Base-by-base conservation (phyloP, 2,797 vertebrate species). In the Molothrus ater region DNA sequence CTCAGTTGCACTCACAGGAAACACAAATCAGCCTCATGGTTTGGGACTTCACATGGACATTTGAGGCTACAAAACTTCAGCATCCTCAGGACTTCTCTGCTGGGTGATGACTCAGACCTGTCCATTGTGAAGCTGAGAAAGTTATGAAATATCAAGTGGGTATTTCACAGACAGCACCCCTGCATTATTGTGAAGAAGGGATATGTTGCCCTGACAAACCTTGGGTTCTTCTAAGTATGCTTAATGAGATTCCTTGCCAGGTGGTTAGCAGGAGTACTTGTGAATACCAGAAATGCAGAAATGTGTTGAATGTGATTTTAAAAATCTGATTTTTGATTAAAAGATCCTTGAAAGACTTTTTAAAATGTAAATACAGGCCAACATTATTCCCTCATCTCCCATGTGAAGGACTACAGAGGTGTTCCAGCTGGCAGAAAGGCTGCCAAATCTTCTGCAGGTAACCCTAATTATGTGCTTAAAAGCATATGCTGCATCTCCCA, bases 401-500 rank as follows among this genome's bases (percentile, higher is more conserved):
- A 13, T 1, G 4, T n/a, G 51, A 90, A 73, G 89, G 59, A 45
- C 45, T 69, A 65, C 63, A 21, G 66, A 73, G 22, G 20, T 84
- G 40, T 18, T 65, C 65, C 43, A 69, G 12, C 68, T 69, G 53
- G 32, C 65, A 15, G 6, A 65, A 86, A 80, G 56, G 53, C 42
- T 47, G 38, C 18, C 47, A 68, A 70, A 56, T 40, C 42, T 70
- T 42, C 61, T 34, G 54, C 65, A 80, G 17, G 0, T 15, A 31
- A 43, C 8, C 28, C 56, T 36, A 64, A 60, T 48, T 29, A 45
- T 0, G 13, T 2, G 24, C 29, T 80, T 69, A 7, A 16, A 75
- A 79, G 11, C 0, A 1, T 1, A 4, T 0, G 1, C 3, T 17
- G 29, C 43, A 20, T 29, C 47, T 50, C 66, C 34, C 32, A 31